Conservation (phyloP, 2,113 vertebrate species). For the Tinamus guttatus region DNA sequence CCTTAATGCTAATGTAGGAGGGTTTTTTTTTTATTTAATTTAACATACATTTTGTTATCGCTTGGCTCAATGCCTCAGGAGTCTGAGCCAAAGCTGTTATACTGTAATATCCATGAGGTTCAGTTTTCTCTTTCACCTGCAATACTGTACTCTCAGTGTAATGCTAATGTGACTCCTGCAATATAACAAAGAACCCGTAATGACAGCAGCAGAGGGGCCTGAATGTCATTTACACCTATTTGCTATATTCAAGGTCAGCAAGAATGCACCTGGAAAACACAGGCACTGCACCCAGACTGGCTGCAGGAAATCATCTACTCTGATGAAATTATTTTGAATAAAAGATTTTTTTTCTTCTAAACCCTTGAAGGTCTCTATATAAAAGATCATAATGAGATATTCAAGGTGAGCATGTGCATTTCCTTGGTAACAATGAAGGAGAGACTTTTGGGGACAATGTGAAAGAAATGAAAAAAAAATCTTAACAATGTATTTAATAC, state of each 20-base stretch:
- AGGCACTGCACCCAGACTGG: neutral
- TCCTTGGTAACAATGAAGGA: conserved; percentile 2
- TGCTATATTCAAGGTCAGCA: conserved; percentile 72
- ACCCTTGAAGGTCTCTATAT: neutral
- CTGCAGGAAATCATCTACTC: conserved; percentile 7
- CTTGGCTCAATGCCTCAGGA: conserved; percentile 37
- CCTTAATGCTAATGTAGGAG: conserved; percentile 27
- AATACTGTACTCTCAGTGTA: conserved; percentile 30
- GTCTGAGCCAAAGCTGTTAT: conserved; percentile 35
- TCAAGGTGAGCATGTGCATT: conserved; percentile 16
- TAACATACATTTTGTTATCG: conserved; percentile 54
- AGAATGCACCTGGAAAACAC: conserved; percentile 61
- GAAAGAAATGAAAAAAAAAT: neutral
- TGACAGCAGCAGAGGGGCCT: conserved; percentile 33
- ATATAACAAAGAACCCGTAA: conserved; percentile 56
- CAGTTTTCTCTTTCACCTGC: conserved; percentile 44
- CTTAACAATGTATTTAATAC: conserved; percentile 8
- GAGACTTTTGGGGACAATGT: neutral
- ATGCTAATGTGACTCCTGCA: conserved; percentile 59
- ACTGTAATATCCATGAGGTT: conserved; percentile 51
- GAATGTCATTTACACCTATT: conserved; percentile 69
- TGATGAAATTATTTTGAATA: conserved; percentile 45
- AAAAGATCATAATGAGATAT: conserved; percentile 2
- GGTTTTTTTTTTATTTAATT: conserved; percentile 22
- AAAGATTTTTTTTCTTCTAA: neutral